Evolutionary conservation across 2,113 vertebrate species (phyloP).

Genomic region (Erinaceus europaeus): DNA sequence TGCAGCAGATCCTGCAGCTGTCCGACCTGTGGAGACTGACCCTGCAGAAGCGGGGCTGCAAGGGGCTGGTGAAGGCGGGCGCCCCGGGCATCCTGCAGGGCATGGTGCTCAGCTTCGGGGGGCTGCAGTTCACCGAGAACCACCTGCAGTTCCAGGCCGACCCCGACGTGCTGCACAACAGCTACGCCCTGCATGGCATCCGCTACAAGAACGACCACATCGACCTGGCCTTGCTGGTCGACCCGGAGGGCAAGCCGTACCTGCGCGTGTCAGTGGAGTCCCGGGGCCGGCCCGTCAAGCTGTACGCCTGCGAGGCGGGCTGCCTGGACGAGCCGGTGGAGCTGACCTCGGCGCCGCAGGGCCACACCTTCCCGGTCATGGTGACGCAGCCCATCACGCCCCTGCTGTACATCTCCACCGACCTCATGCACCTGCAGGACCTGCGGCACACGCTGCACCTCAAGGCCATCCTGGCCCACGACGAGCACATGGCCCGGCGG

Average conservation of each 20-base stretch:
- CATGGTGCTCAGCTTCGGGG: conserved; percentile 96
- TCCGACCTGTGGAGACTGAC: conserved; percentile 94
- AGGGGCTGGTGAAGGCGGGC: conserved; percentile 89
- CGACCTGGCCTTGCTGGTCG: conserved; percentile 90
- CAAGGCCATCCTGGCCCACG: conserved; percentile 95
- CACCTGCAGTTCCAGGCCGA: conserved; percentile 98
- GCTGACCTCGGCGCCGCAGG: conserved; percentile 90
- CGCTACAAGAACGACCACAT: conserved; percentile 95
- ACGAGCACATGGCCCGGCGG: conserved; percentile 98
- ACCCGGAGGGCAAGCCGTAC: conserved; percentile 91
- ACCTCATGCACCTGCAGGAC: conserved; percentile 94
- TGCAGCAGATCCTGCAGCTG: conserved; percentile 92
- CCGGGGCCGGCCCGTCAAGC: conserved; percentile 89
- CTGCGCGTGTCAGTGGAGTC: conserved; percentile 93
- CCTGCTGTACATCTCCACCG: conserved; percentile 94
- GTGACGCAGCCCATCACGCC: conserved; percentile 97
- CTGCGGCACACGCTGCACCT: conserved; percentile 95
- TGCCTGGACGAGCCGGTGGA: conserved; percentile 96
- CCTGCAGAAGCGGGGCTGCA: conserved; percentile 95
- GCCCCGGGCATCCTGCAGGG: conserved; percentile 95
- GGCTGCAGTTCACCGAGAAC: conserved; percentile 98
- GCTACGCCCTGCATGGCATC: conserved; percentile 94
- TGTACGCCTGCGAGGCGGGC: conserved; percentile 96
- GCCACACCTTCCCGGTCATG: conserved; percentile 94
- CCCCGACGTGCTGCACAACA: conserved; percentile 95